Evolutionary conservation across 1,140 invertebrate species (phyloP).

Genomic region (Drosophila trapezifrons): DNA sequence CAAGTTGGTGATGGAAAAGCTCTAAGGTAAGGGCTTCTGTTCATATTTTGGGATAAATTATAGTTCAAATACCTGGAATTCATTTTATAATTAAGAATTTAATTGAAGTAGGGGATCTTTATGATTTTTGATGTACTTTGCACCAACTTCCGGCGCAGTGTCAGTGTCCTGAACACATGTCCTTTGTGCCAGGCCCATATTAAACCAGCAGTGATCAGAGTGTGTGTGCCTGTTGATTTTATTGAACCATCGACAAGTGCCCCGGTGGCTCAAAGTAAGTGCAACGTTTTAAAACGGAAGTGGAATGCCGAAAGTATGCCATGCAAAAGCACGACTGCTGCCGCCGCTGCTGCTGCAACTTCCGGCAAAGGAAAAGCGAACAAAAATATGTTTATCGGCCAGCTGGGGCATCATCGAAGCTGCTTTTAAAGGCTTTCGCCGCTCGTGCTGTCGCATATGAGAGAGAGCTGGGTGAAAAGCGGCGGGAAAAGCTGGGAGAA

Average conservation of each 20-base stretch:
- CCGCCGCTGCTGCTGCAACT: conserved; percentile 31
- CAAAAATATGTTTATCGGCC: conserved; percentile 55
- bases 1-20: neutral
- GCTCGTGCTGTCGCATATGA: conserved; percentile 58
- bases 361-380: conserved; percentile 29
- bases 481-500: conserved; percentile 32
- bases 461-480: conserved; percentile 22
- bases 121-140: conserved; percentile 49
- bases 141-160: conserved; percentile 16
- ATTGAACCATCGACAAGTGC: conserved; percentile 73
- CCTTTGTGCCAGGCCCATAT: conserved; percentile 53
- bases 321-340: conserved; percentile 60
- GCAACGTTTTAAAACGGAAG: conserved; percentile 43
- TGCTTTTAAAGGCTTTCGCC: conserved; percentile 74
- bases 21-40: neutral
- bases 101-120: too few species aligned
- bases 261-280: conserved; percentile 57
- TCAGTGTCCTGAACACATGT: conserved; percentile 30
- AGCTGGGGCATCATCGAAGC: conserved; percentile 38
- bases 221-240: conserved; percentile 64
- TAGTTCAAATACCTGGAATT: neutral
- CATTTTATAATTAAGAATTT: neutral
- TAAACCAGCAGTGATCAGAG: conserved; percentile 9
- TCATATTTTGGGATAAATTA: neutral
- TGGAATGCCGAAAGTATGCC: conserved; percentile 72